These are phyloP conservation scores for Vanessa tameamea DNA, from an alignment of 1,140 invertebrate species.

Conservation along the genomic window DNA sequence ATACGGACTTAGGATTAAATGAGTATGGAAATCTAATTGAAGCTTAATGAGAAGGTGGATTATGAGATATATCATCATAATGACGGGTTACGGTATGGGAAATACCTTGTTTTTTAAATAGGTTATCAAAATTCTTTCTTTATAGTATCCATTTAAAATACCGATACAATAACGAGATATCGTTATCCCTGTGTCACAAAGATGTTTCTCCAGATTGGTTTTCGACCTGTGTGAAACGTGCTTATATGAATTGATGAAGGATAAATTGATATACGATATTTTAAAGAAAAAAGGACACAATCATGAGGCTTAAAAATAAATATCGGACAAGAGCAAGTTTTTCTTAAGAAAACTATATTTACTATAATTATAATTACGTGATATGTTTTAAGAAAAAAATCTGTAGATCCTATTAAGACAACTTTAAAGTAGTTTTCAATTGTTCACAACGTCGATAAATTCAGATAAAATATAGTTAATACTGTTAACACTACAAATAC, in stretches of 20 bases:
- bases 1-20: constrained; percentile 11
- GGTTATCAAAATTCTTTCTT: constrained; percentile 30
- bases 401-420: too few species aligned
- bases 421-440: too few species aligned
- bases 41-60: constrained; percentile 39
- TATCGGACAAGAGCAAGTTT: too few species aligned
- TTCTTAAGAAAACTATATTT: too few species aligned
- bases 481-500: too few species aligned
- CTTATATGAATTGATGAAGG: neutral
- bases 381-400: too few species aligned
- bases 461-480: too few species aligned
- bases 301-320: too few species aligned
- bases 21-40: constrained; percentile 31
- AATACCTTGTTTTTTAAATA: constrained; percentile 23
- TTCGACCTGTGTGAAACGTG: neutral
- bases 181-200: constrained; percentile 17
- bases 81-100: constrained; percentile 22
- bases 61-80: constrained; percentile 39
- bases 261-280: too few species aligned
- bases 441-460: too few species aligned
- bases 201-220: neutral
- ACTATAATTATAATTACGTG: too few species aligned
- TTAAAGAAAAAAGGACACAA: too few species aligned
- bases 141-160: constrained; percentile 25
- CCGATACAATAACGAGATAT: constrained; percentile 15